Percentiles rank a stretch among this genome's conserved stretches.
phyloP scores from a whole-genome alignment of 2,888 invertebrate genomes.

The Acanthosepion esculentum region DNA sequence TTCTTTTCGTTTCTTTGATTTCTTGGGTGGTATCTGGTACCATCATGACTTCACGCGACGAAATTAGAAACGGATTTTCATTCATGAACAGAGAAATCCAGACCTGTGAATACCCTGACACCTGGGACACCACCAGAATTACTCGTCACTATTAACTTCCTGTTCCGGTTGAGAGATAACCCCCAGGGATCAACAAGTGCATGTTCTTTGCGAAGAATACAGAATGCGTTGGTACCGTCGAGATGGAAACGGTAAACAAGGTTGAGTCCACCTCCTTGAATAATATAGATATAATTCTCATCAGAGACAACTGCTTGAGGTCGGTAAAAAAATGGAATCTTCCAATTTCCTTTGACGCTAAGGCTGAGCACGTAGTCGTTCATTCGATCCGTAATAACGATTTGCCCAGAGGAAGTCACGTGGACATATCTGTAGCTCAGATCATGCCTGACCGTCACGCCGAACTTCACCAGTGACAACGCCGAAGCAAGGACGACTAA shows the following conservation, averaged over 20 bases:
- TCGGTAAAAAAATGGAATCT: conserved; percentile 36
- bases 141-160: neutral
- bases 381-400: neutral
- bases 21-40: neutral
- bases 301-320: neutral
- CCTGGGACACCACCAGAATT: neutral
- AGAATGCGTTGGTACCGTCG: neutral
- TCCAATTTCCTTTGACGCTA: neutral
- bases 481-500: neutral
- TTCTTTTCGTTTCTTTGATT: neutral
- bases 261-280: conserved; percentile 34
- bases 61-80: neutral
- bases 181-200: neutral
- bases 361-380: neutral
- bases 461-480: neutral
- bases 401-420: neutral
- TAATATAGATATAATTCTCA: neutral
- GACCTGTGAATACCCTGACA: conserved; percentile 3
- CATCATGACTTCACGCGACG: neutral
- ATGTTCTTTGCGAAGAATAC: neutral
- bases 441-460: neutral
- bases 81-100: neutral
- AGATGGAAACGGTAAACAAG: neutral
- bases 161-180: neutral
- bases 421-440: neutral